Percentiles rank a stretch among this genome's conserved stretches.
These are phyloP conservation scores for Drosophila chauvacae DNA, from an alignment of 1,140 invertebrate genomes.

Conservation along the genomic window DNA sequence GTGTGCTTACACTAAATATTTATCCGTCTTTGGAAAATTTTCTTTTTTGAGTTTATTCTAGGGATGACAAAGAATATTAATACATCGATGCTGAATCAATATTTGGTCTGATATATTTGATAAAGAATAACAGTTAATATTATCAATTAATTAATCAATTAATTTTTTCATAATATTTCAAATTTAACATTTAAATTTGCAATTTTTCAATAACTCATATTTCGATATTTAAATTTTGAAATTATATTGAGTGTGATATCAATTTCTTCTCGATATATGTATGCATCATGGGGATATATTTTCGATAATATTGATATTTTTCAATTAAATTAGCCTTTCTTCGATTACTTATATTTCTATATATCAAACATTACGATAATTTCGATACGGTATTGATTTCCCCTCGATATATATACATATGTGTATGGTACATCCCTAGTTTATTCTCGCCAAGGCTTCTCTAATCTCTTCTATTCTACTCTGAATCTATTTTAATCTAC, in stretches of 20 bases:
- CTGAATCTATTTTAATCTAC: slow-evolving; percentile 9
- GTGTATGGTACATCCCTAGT: neutral
- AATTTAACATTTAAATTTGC: neutral
- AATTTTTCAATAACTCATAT: neutral
- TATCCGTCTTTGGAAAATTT: neutral
- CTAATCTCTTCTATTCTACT: slow-evolving; percentile 1
- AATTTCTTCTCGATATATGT: too few species aligned
- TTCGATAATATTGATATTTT: too few species aligned
- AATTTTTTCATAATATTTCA: too few species aligned
- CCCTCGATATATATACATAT: neutral
- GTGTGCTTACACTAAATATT: neutral
- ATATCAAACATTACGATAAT: neutral
- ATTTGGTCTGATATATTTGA: too few species aligned
- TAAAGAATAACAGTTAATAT: too few species aligned
- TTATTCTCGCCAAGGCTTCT: slow-evolving; percentile 13
- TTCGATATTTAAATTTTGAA: too few species aligned
- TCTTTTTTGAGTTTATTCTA: neutral
- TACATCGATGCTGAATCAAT: neutral
- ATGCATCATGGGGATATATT: too few species aligned
- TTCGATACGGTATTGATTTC: neutral
- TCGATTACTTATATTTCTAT: neutral
- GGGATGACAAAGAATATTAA: neutral
- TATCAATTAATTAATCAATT: too few species aligned
- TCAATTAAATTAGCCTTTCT: too few species aligned
- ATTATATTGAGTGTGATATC: too few species aligned